Conservation (phyloP, 1,140 invertebrate species). For the Aphelenchoides besseyi region DNA sequence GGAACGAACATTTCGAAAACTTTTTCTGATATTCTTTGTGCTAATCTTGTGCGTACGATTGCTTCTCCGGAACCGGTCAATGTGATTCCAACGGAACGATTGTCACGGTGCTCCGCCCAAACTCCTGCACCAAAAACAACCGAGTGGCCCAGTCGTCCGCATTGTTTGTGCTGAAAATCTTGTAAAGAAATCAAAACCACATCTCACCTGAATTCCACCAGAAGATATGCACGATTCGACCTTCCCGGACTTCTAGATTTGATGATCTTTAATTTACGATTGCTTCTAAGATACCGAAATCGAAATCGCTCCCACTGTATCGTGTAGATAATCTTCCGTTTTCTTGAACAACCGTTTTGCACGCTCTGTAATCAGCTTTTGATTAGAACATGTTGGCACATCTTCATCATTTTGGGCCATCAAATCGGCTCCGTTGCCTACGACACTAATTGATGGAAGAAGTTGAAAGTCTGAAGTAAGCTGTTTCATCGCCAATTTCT, state of each 20-base stretch:
- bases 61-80: constrained; percentile 50
- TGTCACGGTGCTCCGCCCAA: constrained; percentile 39
- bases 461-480: background rate
- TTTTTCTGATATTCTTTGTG: constrained; percentile 32
- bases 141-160: constrained; percentile 43
- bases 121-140: constrained; percentile 39
- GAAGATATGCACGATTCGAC: constrained; percentile 4
- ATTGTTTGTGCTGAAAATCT: constrained; percentile 36
- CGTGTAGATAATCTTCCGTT: constrained; percentile 20
- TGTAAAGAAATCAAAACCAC: constrained; percentile 31
- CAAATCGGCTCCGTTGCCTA: constrained; percentile 38
- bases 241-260: background rate
- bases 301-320: constrained; percentile 43
- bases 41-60: constrained; percentile 33
- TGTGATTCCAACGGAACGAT: constrained; percentile 31
- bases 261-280: too few relatives aligned
- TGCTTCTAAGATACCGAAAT: too few relatives aligned
- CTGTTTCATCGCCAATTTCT: constrained; percentile 23
- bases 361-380: constrained; percentile 20
- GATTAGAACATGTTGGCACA: constrained; percentile 26
- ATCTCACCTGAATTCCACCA: background rate
- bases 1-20: constrained; percentile 12
- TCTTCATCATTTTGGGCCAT: constrained; percentile 14
- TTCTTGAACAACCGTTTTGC: constrained; percentile 2
- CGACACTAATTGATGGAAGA: constrained; percentile 20